Percentiles rank a stretch among this genome's conserved stretches.
These are phyloP conservation scores for Drosophila dunni DNA, from an alignment of 1,140 invertebrate species.

Conservation along the genomic window DNA sequence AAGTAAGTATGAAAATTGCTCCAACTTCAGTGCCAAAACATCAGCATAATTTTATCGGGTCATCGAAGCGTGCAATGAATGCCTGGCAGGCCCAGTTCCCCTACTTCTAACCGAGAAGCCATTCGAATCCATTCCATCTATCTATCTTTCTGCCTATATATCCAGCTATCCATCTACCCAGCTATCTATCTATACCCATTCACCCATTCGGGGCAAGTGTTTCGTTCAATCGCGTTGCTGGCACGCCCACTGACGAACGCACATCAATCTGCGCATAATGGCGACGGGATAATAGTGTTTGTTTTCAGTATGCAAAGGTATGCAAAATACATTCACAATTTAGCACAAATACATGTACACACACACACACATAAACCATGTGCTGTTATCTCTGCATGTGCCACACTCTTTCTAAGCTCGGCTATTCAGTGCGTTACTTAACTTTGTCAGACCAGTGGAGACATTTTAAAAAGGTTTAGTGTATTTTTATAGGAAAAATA, in stretches of 20 bases:
- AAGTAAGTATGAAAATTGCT: constrained; percentile 35
- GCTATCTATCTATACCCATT: constrained; percentile 9
- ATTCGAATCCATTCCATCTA: constrained; percentile 28
- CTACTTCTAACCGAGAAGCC: background rate
- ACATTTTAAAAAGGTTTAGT: background rate
- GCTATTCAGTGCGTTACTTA: background rate
- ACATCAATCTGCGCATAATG: constrained; percentile 77
- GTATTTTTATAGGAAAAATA: no score
- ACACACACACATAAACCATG: constrained; percentile 28
- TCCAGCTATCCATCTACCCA: constrained; percentile 18
- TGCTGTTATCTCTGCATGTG: constrained; percentile 21
- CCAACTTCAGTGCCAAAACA: constrained; percentile 27
- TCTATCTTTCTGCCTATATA: constrained; percentile 18
- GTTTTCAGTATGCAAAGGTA: constrained; percentile 72
- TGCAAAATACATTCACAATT: constrained; percentile 62
- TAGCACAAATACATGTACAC: constrained; percentile 16
- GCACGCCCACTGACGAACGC: constrained; percentile 45
- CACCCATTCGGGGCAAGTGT: constrained; percentile 36
- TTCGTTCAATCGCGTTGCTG: background rate
- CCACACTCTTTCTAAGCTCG: constrained; percentile 18
- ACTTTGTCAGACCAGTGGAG: background rate
- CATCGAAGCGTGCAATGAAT: constrained; percentile 61
- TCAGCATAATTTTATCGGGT: constrained; percentile 63
- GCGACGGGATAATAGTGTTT: constrained; percentile 73
- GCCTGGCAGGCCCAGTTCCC: constrained; percentile 24